Conservation (phyloP, 1,140 invertebrate species). For the Ditylenchus dipsaci region DNA sequence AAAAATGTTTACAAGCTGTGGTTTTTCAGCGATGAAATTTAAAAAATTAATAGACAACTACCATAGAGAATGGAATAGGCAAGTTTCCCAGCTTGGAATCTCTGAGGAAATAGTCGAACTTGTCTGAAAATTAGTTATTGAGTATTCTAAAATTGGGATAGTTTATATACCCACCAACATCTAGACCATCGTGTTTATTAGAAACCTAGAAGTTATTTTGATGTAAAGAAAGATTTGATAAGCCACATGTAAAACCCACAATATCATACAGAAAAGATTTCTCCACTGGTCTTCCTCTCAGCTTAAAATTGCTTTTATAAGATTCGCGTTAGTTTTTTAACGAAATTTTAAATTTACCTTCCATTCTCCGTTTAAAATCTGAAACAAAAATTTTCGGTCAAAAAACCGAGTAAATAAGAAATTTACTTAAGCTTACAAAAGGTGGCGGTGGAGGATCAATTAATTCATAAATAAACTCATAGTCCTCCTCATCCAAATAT, state of each 20-base stretch:
- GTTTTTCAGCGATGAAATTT: not conserved
- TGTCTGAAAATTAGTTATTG: slow-evolving; percentile 12
- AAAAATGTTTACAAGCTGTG: not conserved
- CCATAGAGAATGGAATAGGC: slow-evolving; percentile 21
- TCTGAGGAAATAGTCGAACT: slow-evolving; percentile 35
- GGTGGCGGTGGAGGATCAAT: slow-evolving; percentile 26
- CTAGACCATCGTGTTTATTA: slow-evolving; percentile 23
- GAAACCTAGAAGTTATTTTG: not conserved
- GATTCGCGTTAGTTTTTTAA: no score
- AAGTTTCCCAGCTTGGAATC: slow-evolving; percentile 9
- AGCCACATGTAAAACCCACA: slow-evolving; percentile 1
- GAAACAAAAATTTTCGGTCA: not conserved
- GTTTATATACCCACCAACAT: slow-evolving; percentile 25
- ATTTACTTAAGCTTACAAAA: slow-evolving; percentile 16
- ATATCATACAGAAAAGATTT: slow-evolving; percentile 40
- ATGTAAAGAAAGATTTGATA: not conserved
- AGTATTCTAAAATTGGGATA: slow-evolving; percentile 1
- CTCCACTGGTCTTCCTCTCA: slow-evolving; percentile 24
- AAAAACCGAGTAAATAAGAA: not conserved
- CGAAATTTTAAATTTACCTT: slow-evolving; percentile 31
- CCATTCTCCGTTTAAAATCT: slow-evolving; percentile 28
- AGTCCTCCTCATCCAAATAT: slow-evolving; percentile 27
- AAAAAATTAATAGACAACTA: not conserved
- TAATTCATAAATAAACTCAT: slow-evolving; percentile 29
- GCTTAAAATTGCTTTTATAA: not conserved